Conservation (phyloP, 2,113 vertebrate species). For the Heterotilapia buettikoferi region DNA sequence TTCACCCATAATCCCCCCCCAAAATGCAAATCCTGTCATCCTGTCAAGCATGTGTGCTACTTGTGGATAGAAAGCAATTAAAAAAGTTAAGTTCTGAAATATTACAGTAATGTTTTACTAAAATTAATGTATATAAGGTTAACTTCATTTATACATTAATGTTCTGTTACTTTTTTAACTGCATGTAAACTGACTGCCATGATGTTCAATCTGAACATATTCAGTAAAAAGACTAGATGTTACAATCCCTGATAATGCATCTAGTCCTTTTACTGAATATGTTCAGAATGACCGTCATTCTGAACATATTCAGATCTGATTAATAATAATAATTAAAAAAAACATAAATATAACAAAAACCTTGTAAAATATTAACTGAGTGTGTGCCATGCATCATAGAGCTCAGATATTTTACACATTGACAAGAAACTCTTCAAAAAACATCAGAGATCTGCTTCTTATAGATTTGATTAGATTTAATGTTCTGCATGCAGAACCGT, state of each 20-base stretch:
- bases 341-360: background rate
- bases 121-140: background rate
- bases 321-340: rapidly evolving
- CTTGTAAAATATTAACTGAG: background rate
- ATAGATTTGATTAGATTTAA: background rate
- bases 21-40: background rate
- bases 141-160: background rate
- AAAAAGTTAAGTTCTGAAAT: background rate
- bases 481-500: background rate
- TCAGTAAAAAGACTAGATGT: background rate
- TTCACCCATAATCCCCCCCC: rapidly evolving
- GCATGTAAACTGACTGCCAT: background rate
- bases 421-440: background rate
- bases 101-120: background rate
- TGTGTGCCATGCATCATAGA: background rate
- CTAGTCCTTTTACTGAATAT: background rate
- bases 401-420: background rate
- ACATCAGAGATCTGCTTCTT: background rate
- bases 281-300: background rate
- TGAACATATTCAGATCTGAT: rapidly evolving
- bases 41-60: background rate
- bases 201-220: background rate
- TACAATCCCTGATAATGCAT: background rate
- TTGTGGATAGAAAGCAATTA: background rate
- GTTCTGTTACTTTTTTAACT: background rate